phyloP scores from a whole-genome alignment of 2,113 vertebrate species.

The Acinonyx jubatus region DNA sequence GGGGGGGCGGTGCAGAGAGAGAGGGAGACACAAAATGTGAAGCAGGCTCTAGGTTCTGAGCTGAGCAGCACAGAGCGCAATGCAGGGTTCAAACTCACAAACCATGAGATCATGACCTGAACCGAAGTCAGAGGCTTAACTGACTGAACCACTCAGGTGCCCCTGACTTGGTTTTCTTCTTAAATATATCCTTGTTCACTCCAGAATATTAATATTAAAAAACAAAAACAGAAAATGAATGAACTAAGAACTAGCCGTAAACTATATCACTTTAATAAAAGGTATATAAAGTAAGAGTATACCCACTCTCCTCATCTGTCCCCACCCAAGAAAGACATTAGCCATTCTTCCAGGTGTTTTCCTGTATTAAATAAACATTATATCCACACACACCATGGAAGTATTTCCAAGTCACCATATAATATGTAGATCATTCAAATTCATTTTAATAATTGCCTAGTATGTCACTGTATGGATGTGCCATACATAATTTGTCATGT shows the following conservation, averaged over 20 bases:
- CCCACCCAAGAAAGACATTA: background rate
- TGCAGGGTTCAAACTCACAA: too few relatives aligned
- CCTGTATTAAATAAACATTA: background rate
- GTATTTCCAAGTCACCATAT: background rate
- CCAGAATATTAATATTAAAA: background rate
- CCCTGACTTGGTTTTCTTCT: background rate
- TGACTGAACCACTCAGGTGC: too few relatives aligned
- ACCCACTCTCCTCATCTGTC: background rate
- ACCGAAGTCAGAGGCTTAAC: too few relatives aligned
- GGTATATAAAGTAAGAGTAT: background rate
- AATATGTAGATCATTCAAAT: background rate
- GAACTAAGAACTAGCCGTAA: background rate
- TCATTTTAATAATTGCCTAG: background rate
- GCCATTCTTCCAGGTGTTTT: background rate
- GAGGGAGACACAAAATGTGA: too few relatives aligned
- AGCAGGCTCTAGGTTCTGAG: too few relatives aligned
- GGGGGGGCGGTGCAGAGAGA: too few relatives aligned
- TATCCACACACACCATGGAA: background rate
- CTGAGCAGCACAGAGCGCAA: too few relatives aligned
- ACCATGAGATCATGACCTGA: too few relatives aligned
- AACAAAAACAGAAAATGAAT: background rate
- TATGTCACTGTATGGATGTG: background rate
- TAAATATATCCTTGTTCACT: background rate
- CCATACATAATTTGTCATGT: background rate
- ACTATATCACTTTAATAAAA: background rate